Percentiles rank a stretch among this genome's conserved stretches.
phyloP scores from a whole-genome alignment of 2,113 vertebrate species.

The Oreochromis aureus region DNA sequence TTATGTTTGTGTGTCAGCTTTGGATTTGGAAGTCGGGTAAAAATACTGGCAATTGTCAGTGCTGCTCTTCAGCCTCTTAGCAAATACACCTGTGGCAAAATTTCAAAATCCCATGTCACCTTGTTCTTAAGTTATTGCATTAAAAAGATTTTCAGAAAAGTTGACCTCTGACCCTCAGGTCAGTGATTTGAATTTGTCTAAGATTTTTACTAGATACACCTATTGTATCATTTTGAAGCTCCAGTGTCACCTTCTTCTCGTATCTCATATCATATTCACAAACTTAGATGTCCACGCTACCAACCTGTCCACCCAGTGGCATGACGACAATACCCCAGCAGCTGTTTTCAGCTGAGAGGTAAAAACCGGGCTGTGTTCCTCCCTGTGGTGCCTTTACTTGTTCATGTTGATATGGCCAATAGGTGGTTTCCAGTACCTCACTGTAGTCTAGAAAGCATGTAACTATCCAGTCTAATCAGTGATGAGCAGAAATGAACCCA shows the following conservation, averaged over 20 bases:
- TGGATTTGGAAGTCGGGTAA: background rate
- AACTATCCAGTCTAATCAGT: background rate
- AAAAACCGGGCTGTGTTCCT: rapidly evolving
- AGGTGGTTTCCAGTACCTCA: background rate
- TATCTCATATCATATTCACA: background rate
- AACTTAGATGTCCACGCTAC: background rate
- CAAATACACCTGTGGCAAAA: background rate
- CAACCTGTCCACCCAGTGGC: background rate
- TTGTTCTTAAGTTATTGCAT: background rate
- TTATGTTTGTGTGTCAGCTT: background rate
- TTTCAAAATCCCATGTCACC: background rate
- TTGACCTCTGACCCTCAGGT: background rate
- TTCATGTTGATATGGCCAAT: background rate
- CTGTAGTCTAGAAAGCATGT: background rate
- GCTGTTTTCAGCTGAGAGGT: background rate
- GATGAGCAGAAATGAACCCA: background rate
- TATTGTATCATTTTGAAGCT: background rate
- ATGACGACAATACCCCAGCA: background rate
- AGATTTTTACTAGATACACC: background rate
- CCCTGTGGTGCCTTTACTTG: background rate
- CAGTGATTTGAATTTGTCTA: background rate
- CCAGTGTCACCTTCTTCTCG: background rate
- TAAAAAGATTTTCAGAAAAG: background rate
- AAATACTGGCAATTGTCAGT: background rate
- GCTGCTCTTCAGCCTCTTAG: background rate